A percentile compares a stretch with the other conserved stretches of the same genome.
These are phyloP conservation scores for Amphimallon solstitiale DNA, from an alignment of 2,888 invertebrate species.

Conservation along the genomic window DNA sequence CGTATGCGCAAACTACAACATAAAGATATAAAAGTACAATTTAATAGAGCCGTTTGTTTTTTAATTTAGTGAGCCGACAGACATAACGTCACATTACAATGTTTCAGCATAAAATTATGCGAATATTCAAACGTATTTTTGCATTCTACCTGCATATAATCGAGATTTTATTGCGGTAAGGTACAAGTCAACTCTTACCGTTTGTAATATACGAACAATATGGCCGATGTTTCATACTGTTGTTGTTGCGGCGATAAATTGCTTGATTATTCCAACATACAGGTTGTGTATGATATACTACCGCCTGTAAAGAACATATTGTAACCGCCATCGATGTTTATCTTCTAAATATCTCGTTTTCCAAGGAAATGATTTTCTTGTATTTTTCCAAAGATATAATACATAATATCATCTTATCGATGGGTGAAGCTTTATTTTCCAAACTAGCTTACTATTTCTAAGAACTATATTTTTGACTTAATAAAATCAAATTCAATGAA, in stretches of 20 bases:
- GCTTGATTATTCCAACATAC: slow-evolving; percentile 3
- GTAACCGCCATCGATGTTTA: no score
- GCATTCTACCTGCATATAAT: slow-evolving; percentile 44
- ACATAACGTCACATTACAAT: slow-evolving; percentile 54
- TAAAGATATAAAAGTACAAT: slow-evolving; percentile 47
- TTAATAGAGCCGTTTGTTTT: slow-evolving; percentile 59
- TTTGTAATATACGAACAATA: slow-evolving; percentile 40
- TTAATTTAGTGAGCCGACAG: slow-evolving; percentile 61
- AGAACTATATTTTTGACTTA: no score
- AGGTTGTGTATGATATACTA: slow-evolving; percentile 9
- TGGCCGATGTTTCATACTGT: slow-evolving; percentile 29
- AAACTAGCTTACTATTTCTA: no score
- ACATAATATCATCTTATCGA: no score
- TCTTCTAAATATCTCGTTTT: no score
- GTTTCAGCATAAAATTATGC: slow-evolving; percentile 58
- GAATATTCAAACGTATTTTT: slow-evolving; percentile 56
- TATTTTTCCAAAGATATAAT: no score
- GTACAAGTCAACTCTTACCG: slow-evolving; percentile 39
- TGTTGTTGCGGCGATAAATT: slow-evolving; percentile 12
- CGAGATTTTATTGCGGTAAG: slow-evolving; percentile 42
- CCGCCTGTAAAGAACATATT: not conserved
- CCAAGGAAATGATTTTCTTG: no score
- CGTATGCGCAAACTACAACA: slow-evolving; percentile 47
- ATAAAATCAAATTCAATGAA: no score
- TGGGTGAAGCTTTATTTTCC: no score